Evolutionary conservation across 2,113 vertebrate genomes (phyloP).

Genomic region (Odontesthes bonariensis): DNA sequence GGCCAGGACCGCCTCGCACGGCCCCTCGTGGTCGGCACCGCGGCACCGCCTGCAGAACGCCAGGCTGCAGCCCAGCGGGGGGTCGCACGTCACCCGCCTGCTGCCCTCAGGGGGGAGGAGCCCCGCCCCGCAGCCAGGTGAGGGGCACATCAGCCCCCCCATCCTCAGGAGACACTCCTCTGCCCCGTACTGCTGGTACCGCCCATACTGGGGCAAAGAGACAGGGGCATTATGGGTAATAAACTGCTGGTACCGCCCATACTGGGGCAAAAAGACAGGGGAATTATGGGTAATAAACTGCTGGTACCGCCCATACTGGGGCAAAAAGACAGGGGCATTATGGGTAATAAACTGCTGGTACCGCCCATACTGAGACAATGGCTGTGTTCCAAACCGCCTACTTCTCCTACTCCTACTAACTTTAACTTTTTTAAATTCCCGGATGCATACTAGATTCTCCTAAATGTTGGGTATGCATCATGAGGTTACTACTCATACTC

Average conservation of each 20-base stretch:
- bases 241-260: conserved; percentile 90
- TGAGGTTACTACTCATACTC: no score
- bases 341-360: conserved; percentile 85
- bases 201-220: conserved; percentile 84
- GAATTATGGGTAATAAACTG: conserved; percentile 63
- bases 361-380: conserved; percentile 87
- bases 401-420: no score
- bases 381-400: no score
- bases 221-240: conserved; percentile 14
- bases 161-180: conserved; percentile 89
- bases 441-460: no score
- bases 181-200: conserved; percentile 89
- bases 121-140: conserved; percentile 89
- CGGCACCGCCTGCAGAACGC: conserved; percentile 90
- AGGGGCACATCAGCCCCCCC: conserved; percentile 91
- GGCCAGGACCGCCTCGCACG: conserved; percentile 41
- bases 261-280: conserved; percentile 77
- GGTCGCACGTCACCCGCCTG: conserved; percentile 85
- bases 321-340: conserved; percentile 10
- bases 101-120: conserved; percentile 83
- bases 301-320: conserved; percentile 92
- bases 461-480: no score
- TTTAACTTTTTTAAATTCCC: no score
- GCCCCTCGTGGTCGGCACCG: conserved; percentile 85
- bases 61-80: conserved; percentile 87